phyloP scores from a whole-genome alignment of 2,113 vertebrate genomes.

The Rhagologus leucostigma region DNA sequence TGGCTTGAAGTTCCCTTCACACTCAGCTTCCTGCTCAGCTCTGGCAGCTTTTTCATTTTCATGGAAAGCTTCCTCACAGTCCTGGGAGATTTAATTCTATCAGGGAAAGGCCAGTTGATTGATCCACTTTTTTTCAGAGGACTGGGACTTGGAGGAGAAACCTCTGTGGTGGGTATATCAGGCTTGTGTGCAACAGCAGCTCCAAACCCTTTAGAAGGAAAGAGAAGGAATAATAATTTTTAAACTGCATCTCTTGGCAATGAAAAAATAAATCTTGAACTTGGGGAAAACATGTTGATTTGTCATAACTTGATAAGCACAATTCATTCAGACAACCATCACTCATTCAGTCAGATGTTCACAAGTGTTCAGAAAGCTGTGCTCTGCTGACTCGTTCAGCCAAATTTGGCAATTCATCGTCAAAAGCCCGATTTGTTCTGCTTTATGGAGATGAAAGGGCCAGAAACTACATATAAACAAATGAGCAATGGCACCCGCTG shows the following conservation, averaged over 20 bases:
- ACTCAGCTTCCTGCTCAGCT: slow-evolving; percentile 92
- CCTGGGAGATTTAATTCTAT: slow-evolving; percentile 96
- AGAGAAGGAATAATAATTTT: neutral
- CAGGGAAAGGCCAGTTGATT: slow-evolving; percentile 95
- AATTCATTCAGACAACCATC: neutral
- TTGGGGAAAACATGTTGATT: neutral
- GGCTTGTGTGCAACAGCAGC: slow-evolving; percentile 53
- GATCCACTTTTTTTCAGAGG: slow-evolving; percentile 88
- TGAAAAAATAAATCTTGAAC: neutral
- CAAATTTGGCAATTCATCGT: neutral
- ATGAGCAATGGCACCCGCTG: neutral
- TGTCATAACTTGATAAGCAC: neutral
- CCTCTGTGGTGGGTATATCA: slow-evolving; percentile 61
- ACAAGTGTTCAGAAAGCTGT: neutral
- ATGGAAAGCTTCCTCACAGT: slow-evolving; percentile 97
- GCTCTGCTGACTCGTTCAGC: neutral
- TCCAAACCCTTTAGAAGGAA: slow-evolving; percentile 63
- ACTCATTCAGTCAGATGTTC: neutral
- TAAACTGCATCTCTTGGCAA: neutral
- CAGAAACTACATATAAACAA: neutral
- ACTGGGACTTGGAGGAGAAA: slow-evolving; percentile 89
- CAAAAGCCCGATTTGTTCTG: slow-evolving; percentile 20
- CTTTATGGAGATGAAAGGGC: slow-evolving; percentile 4
- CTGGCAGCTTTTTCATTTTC: slow-evolving; percentile 97
- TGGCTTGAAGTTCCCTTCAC: slow-evolving; percentile 83